phyloP scores from a whole-genome alignment of 2,888 invertebrate species.

The Sinopyrophorus schimmeli region DNA sequence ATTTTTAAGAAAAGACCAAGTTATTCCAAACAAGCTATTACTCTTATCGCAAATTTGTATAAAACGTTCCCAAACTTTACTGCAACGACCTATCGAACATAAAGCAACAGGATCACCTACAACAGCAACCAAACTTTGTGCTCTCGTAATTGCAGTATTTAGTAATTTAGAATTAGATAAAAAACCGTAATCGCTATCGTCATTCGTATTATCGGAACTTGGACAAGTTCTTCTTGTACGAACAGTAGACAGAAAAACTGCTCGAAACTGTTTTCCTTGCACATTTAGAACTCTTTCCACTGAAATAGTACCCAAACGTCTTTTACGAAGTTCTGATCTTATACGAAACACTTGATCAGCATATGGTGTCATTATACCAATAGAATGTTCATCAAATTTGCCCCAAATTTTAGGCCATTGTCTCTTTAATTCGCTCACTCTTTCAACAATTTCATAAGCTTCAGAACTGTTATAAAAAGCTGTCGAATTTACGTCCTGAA shows the following conservation, averaged over 20 bases:
- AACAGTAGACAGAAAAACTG: constrained; percentile 78
- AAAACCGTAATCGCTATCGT: constrained; percentile 77
- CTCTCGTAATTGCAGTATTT: constrained; percentile 81
- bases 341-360: constrained; percentile 78
- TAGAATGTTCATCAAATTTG: constrained; percentile 72
- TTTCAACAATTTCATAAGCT: constrained; percentile 77
- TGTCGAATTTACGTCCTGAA: constrained; percentile 76
- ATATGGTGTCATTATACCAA: constrained; percentile 85
- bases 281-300: constrained; percentile 84
- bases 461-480: constrained; percentile 83
- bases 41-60: constrained; percentile 72
- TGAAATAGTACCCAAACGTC: constrained; percentile 72
- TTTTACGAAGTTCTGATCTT: constrained; percentile 73
- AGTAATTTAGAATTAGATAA: constrained; percentile 79
- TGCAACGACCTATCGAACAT: constrained; percentile 78
- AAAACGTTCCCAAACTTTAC: constrained; percentile 80
- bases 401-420: constrained; percentile 77
- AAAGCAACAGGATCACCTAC: constrained; percentile 84
- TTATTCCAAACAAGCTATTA: constrained; percentile 72
- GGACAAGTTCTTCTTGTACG: constrained; percentile 74
- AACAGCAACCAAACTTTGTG: constrained; percentile 80
- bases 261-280: constrained; percentile 85
- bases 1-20: constrained; percentile 67
- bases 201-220: constrained; percentile 54
- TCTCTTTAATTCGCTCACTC: constrained; percentile 70